phyloP scores from a whole-genome alignment of 2,888 invertebrate species.

The Drosophila fungiperda region DNA sequence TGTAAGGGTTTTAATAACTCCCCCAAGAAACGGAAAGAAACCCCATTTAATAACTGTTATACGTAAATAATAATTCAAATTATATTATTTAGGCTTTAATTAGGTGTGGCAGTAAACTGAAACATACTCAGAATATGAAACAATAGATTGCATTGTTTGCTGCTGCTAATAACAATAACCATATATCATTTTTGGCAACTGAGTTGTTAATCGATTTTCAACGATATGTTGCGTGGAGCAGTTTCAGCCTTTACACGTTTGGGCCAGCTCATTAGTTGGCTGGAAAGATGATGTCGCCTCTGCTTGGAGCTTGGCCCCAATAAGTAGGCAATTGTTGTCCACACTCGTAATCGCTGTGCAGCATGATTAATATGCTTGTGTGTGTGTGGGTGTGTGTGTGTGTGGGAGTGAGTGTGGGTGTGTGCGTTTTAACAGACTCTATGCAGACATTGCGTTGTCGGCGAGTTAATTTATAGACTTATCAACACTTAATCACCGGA shows the following conservation, averaged over 20 bases:
- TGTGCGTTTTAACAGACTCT: constrained; percentile 3
- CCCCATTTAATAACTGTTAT: not conserved
- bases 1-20: not conserved
- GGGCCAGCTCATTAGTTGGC: constrained; percentile 42
- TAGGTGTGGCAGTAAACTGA: not conserved
- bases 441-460: constrained; percentile 54
- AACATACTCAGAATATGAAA: not conserved
- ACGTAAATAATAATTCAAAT: not conserved
- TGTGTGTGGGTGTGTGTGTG: not conserved
- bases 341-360: constrained; percentile 52
- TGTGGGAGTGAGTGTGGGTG: not conserved
- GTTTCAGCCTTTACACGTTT: constrained; percentile 1
- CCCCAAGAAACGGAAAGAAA: not conserved
- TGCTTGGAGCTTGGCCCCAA: constrained; percentile 23
- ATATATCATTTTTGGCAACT: constrained; percentile 24
- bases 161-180: constrained; percentile 1
- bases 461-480: constrained; percentile 77
- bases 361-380: constrained; percentile 69
- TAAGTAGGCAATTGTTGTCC: constrained; percentile 61
- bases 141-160: not conserved
- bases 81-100: not conserved
- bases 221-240: constrained; percentile 9
- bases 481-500: constrained; percentile 81
- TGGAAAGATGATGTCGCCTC: constrained; percentile 23
- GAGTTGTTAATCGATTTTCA: constrained; percentile 30